These are phyloP conservation scores for Sialis lutaria DNA, from an alignment of 2,888 invertebrate species.

Conservation along the genomic window DNA sequence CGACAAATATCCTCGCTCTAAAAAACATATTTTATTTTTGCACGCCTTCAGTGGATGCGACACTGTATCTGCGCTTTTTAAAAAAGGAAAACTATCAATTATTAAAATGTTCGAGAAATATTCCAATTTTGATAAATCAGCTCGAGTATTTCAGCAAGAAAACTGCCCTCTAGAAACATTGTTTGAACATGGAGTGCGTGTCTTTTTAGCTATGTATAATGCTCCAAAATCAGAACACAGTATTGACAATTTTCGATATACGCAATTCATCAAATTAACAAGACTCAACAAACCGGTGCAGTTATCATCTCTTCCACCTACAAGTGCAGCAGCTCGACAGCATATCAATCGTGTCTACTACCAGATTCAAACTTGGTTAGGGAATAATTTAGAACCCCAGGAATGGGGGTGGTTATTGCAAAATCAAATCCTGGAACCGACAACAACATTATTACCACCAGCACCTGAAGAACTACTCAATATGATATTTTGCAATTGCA, in stretches of 20 bases:
- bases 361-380: constrained; percentile 1
- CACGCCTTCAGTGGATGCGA: constrained; percentile 15
- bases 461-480: no score
- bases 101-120: no score
- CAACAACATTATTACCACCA: constrained; percentile 15
- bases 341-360: constrained; percentile 4
- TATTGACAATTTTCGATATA: no score
- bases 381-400: no score
- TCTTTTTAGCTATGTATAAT: constrained; percentile 18
- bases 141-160: no score
- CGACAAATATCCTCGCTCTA: constrained; percentile 13
- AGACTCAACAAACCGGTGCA: constrained; percentile 15
- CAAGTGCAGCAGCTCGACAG: constrained; percentile 4
- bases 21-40: constrained; percentile 13
- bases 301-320: constrained; percentile 3
- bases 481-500: no score
- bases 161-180: no score
- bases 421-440: constrained; percentile 17
- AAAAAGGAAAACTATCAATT: no score
- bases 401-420: constrained; percentile 13
- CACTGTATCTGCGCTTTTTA: no score
- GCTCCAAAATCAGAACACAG: constrained; percentile 17
- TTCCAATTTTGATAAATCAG: no score
- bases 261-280: constrained; percentile 16
- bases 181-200: constrained; percentile 14